Percentiles rank a stretch among this genome's conserved stretches.
Evolutionary conservation across 2,797 vertebrate species (phyloP).

Genomic region (Pygocentrus nattereri): DNA sequence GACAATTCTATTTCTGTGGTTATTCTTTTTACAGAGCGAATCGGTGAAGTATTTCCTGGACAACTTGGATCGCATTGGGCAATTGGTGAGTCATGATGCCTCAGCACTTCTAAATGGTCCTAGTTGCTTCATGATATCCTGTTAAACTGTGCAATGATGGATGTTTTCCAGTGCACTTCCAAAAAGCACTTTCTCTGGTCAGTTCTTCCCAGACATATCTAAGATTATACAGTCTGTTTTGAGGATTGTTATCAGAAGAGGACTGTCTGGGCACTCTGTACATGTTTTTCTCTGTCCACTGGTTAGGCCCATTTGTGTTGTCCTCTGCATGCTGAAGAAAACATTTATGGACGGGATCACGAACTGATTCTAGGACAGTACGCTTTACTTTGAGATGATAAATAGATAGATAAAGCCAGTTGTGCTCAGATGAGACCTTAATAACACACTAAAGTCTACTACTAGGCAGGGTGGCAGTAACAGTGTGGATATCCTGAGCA

Average conservation of each 20-base stretch:
- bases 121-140: not conserved
- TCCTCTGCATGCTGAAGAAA: no score
- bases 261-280: not conserved
- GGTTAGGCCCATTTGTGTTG: not conserved
- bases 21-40: slow-evolving; percentile 85
- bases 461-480: not conserved
- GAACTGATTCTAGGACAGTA: not conserved
- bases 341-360: not conserved
- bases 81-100: slow-evolving; percentile 87
- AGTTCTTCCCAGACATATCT: not conserved
- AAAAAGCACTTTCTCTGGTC: not conserved
- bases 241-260: not conserved
- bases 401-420: not conserved
- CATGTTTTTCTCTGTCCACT: not conserved
- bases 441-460: no score
- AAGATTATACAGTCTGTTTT: not conserved
- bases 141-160: not conserved
- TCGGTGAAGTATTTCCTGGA: slow-evolving; percentile 98
- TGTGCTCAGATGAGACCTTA: no score
- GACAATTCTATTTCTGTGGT: slow-evolving; percentile 39
- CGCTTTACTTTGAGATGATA: not conserved
- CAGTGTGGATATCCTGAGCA: not conserved
- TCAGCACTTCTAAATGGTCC: slow-evolving; percentile 9
- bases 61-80: slow-evolving; percentile 94
- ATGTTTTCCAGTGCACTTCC: not conserved